A percentile compares a stretch with the other conserved stretches of the same genome.
Conservation (phyloP, 2,113 vertebrate species). For the Tylochromis polylepis region DNA sequence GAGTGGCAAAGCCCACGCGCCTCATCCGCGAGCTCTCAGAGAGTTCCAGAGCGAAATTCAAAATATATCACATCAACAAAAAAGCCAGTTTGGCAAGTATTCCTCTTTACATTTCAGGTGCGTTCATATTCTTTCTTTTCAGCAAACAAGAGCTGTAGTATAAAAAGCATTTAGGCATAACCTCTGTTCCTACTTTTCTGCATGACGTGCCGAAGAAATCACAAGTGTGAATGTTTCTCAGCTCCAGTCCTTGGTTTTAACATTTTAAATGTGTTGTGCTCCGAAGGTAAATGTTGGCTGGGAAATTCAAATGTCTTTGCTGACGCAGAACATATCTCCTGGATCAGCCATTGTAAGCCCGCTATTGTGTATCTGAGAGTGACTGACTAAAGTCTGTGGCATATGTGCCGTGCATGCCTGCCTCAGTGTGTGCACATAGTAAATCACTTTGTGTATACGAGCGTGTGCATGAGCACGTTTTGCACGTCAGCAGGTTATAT, state of each 20-base stretch:
- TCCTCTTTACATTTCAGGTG: neutral
- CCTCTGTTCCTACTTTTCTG: neutral
- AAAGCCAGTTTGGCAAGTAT: neutral
- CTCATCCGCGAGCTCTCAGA: neutral
- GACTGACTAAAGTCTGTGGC: constrained; percentile 61
- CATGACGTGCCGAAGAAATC: neutral
- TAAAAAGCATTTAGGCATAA: neutral
- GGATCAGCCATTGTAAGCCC: constrained; percentile 63
- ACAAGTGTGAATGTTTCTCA: neutral
- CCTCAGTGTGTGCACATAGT: constrained; percentile 38
- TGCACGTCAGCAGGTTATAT: constrained; percentile 46
- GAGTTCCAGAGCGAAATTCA: neutral
- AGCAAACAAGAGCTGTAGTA: neutral
- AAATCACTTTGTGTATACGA: constrained; percentile 34
- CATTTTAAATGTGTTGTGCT: constrained; percentile 8
- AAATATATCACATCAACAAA: neutral
- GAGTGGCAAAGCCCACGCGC: constrained; percentile 23
- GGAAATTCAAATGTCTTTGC: constrained; percentile 60
- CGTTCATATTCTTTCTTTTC: neutral
- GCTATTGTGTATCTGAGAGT: constrained; percentile 62
- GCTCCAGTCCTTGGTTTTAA: constrained; percentile 10
- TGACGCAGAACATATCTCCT: constrained; percentile 64
- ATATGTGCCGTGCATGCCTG: constrained; percentile 52
- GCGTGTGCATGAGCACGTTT: constrained; percentile 5
- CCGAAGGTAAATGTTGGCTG: constrained; percentile 55